phyloP scores from a whole-genome alignment of 2,797 vertebrate genomes.

The Hemibagrus guttatus region DNA sequence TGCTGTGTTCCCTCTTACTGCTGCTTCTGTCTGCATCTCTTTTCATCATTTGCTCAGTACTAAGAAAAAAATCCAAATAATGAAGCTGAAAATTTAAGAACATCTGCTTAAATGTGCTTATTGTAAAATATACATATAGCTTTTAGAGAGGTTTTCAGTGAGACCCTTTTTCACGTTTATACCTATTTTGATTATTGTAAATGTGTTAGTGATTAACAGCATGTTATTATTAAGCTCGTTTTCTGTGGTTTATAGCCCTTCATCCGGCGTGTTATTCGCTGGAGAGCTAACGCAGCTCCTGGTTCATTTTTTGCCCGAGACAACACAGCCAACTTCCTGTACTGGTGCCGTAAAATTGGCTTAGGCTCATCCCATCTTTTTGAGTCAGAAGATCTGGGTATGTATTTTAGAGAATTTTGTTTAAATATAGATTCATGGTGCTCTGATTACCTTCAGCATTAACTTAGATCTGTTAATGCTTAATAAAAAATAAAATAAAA shows the following conservation, averaged over 20 bases:
- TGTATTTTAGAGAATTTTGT: constrained; percentile 56
- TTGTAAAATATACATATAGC: not conserved
- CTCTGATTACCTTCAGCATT: not conserved
- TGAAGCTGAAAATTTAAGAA: not conserved
- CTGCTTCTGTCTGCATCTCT: constrained; percentile 5
- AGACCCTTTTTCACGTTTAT: not conserved
- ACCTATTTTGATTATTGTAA: not conserved
- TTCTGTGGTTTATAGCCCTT: constrained; percentile 70
- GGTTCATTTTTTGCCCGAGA: constrained; percentile 97
- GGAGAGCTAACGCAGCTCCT: constrained; percentile 87
- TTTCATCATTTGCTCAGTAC: constrained; percentile 6
- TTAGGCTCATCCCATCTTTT: constrained; percentile 93
- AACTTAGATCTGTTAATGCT: not conserved
- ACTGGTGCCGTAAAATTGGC: constrained; percentile 95
- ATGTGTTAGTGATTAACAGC: not conserved
- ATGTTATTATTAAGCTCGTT: not conserved
- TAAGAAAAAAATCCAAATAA: not conserved
- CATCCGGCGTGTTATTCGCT: constrained; percentile 87
- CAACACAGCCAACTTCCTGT: constrained; percentile 96
- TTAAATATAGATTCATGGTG: not conserved
- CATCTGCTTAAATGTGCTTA: not conserved
- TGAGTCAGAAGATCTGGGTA: constrained; percentile 97
- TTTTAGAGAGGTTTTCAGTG: not conserved
- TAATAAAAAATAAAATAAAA: too few species aligned
- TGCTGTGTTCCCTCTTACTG: not conserved